phyloP scores from a whole-genome alignment of 2,113 vertebrate species.

The Seriola dumerili region DNA sequence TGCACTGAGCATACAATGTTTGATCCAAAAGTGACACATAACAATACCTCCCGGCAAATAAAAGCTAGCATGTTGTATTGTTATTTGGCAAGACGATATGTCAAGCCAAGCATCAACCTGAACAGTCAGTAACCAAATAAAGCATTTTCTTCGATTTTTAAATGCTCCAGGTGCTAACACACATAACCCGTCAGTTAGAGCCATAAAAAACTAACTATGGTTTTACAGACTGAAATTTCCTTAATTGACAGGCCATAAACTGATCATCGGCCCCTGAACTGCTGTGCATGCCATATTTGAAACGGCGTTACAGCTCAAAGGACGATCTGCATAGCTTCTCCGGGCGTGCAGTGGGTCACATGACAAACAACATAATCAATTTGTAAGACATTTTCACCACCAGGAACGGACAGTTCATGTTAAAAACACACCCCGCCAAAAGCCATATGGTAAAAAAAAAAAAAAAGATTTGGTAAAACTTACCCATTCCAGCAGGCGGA shows the following conservation, averaged over 20 bases:
- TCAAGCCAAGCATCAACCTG: not conserved
- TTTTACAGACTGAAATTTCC: not conserved
- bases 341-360: conserved; percentile 57
- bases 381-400: not conserved
- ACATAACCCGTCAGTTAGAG: no score
- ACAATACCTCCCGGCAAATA: no score
- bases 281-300: conserved; percentile 14
- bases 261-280: not conserved
- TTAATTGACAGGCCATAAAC: not conserved
- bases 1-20: not conserved
- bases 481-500: conserved; percentile 94
- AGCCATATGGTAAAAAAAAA: conserved; percentile 32
- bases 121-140: not conserved
- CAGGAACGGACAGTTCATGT: conserved; percentile 1
- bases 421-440: not conserved
- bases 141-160: not conserved
- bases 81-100: not conserved
- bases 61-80: not conserved
- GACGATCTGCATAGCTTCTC: conserved; percentile 8
- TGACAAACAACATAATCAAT: conserved; percentile 60
- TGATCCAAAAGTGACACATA: not conserved
- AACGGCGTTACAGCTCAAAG: conserved; percentile 35
- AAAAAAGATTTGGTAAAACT: conserved; percentile 62
- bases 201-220: no score
- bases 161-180: not conserved